These are phyloP conservation scores for Coenobita brevimanus DNA, from an alignment of 1,140 invertebrate genomes.

Conservation along the genomic window DNA sequence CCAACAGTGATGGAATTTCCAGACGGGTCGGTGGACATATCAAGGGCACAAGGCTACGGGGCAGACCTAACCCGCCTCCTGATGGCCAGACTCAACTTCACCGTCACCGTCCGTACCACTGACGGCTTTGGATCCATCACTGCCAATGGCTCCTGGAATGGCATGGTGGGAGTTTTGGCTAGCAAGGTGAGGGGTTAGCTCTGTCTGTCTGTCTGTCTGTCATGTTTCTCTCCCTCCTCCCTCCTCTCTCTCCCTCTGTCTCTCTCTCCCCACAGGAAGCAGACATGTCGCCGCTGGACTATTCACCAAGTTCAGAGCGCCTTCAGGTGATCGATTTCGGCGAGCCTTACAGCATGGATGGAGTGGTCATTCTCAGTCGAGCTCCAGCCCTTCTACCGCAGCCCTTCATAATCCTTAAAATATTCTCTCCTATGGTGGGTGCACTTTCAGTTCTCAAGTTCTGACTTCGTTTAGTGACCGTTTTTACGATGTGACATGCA, in stretches of 20 bases:
- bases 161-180: conserved; percentile 34
- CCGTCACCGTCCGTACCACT: background rate
- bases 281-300: conserved; percentile 40
- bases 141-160: conserved; percentile 44
- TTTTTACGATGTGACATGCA: too few relatives aligned
- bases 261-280: conserved; percentile 6
- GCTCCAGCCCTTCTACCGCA: conserved; percentile 14
- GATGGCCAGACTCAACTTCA: conserved; percentile 12
- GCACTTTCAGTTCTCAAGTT: too few relatives aligned
- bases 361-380: conserved; percentile 23
- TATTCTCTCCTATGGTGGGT: conserved; percentile 33
- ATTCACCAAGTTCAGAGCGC: conserved; percentile 5
- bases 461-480: too few relatives aligned
- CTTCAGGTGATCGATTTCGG: conserved; percentile 28
- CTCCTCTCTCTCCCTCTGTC: background rate
- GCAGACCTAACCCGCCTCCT: conserved; percentile 11
- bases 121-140: conserved; percentile 35
- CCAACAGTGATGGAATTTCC: conserved; percentile 31
- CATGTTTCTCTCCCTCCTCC: background rate
- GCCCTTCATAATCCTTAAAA: conserved; percentile 34
- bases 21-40: background rate
- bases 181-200: conserved; percentile 22
- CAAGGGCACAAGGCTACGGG: background rate
- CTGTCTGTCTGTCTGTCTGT: too few relatives aligned
- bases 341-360: conserved; percentile 16